Conservation (phyloP, 2,888 invertebrate genomes). For the Salpingus planirostris region DNA sequence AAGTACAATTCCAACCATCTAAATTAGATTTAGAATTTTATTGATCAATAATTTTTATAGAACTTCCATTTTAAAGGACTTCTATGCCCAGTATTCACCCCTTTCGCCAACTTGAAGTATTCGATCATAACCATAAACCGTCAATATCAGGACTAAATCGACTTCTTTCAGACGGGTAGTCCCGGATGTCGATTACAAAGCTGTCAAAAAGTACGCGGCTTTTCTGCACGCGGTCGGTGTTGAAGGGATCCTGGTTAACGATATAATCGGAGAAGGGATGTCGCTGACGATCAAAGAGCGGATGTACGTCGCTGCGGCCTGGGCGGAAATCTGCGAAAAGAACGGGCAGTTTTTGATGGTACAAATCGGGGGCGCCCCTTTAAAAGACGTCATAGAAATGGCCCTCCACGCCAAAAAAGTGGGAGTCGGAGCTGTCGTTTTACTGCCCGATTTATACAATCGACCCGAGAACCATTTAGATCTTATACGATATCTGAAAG, state of each 20-base stretch:
- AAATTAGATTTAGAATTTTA: background rate
- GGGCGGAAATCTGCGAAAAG: conserved; percentile 22
- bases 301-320: conserved; percentile 22
- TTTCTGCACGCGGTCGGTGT: conserved; percentile 23
- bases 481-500: conserved; percentile 54
- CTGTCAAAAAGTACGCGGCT: conserved; percentile 21
- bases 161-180: too few relatives aligned
- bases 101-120: conserved; percentile 30
- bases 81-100: conserved; percentile 35
- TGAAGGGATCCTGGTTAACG: conserved; percentile 27
- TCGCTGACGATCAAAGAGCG: conserved; percentile 24
- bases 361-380: conserved; percentile 28
- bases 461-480: conserved; percentile 52
- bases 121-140: background rate
- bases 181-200: conserved; percentile 19
- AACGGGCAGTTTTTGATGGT: conserved; percentile 26
- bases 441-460: conserved; percentile 66
- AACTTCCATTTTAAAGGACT: conserved; percentile 35
- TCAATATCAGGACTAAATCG: conserved; percentile 1
- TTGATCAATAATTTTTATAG: conserved; percentile 19
- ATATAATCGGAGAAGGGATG: conserved; percentile 27
- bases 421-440: conserved; percentile 56
- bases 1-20: too few relatives aligned
- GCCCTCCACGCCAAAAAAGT: conserved; percentile 49
- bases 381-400: conserved; percentile 27